Conservation (phyloP, 2,797 vertebrate species). For the Chrysocyon brachyurus region DNA sequence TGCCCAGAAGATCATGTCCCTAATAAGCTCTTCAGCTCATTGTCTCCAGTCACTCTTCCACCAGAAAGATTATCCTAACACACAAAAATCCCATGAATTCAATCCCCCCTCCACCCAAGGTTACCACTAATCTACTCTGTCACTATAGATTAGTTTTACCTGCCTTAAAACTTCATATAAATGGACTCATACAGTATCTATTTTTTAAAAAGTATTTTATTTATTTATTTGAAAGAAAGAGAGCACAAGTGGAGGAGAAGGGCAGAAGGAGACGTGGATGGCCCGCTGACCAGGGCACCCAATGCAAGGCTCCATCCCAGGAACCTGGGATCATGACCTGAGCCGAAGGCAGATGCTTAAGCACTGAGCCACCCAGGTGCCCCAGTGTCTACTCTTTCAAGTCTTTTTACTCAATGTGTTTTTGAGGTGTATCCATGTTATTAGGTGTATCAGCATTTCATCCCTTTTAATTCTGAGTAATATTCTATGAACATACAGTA, state of each 20-base stretch:
- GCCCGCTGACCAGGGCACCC: too few relatives aligned
- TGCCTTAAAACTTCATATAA: neutral
- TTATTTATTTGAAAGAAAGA: too few relatives aligned
- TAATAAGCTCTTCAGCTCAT: constrained; percentile 19
- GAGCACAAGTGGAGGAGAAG: too few relatives aligned
- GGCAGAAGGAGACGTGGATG: too few relatives aligned
- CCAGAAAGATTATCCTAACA: neutral
- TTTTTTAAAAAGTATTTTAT: too few relatives aligned
- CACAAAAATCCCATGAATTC: neutral
- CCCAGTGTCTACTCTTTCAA: neutral
- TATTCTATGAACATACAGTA: neutral
- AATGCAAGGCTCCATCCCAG: too few relatives aligned
- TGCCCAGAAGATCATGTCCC: neutral
- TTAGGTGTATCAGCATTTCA: neutral
- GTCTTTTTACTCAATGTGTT: neutral
- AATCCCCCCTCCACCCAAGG: neutral
- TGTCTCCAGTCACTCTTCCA: neutral
- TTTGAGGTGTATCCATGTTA: neutral
- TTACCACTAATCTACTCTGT: neutral
- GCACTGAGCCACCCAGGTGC: too few relatives aligned
- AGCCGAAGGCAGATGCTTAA: too few relatives aligned
- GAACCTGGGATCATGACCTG: too few relatives aligned
- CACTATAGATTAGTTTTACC: neutral
- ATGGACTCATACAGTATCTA: neutral
- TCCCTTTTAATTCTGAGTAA: neutral